Evolutionary conservation across 2,113 vertebrate species (phyloP), one percentile per base, ranked within the genome.

Genomic region (Cercocebus atys): DNA sequence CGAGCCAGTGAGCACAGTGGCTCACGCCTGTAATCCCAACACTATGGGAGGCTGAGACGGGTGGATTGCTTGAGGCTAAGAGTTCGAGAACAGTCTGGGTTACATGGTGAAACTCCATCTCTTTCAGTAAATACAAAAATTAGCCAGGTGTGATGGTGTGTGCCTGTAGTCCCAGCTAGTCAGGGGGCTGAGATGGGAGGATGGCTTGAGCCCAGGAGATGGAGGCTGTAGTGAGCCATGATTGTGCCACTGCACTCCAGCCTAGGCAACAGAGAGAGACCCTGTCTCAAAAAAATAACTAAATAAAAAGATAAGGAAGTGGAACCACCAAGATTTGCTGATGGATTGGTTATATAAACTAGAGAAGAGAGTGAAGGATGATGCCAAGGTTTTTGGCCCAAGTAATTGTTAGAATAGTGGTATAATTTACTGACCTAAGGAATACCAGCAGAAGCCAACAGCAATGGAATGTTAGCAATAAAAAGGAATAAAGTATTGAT

Each of bases 301-400:
- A 68, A 17, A 68, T 35, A 68, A 68, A 35, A 35, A 68, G 16
- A 17, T 35, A 68, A 59, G 75, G 92, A 92, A 88, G 64, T 55
- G 45, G 88, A 80, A 55, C 13, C 76, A 25, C 82, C 20, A 87
- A 38, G 27, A 45, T 57, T 93, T 84, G n/a, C 68, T 84, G 57
- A 72, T 45, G 47, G 47, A 45, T 40, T 93, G 82, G 8, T 83
- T 90, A 12, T 81, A 17, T 72, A 66, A 38, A 5, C 93, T 66
- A 96, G 52, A 94, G 64, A 70, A 91, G 57, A 86, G 23, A 88
- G 32, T 64, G 8, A 93, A 88, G 68, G 66, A 81, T 61, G 66
- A 85, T 75, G 32, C 6, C 57, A 83, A 78, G 16, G 45, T 90
- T 55, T 94, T 87, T 78, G 45, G 13, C 75, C 45, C 40, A 66